Base-by-base conservation (phyloP, 1,140 invertebrate genomes). In the Episyrphus balteatus region DNA sequence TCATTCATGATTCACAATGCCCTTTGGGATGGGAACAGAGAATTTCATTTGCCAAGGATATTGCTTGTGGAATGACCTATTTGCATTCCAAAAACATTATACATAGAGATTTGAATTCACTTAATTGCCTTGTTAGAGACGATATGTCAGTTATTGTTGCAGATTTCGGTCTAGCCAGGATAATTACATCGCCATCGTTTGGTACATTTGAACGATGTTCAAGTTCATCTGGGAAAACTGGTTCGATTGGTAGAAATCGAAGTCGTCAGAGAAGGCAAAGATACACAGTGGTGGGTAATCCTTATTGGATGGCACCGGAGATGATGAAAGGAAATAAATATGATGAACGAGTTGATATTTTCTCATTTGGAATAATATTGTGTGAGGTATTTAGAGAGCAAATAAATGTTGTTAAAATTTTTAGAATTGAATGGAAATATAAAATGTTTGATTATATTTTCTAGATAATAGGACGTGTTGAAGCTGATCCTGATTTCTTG, bases 281-380 rank as follows among this genome's bases (percentile, higher is more conserved):
- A 3, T 77, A 77, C 50, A 77, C 75, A 3, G 66, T 92, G 17
- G 89, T 96, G 1, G 92, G 92, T 0, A 94, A 93, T 73, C 92
- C 92, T 7, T 96, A 94, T 66, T 97, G 91, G 92, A 98, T 97
- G 92, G 92, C 93, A 0, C 94, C 94, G 6, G 94, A 98, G 70
- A 95, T 95, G 84, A 91, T 98, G 81, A 90, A 88, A 66, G 92
- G 91, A 19, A 84, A 92, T 52, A 88, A 89, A 55, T 98, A 98
- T 66, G 89, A 97, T 68, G 92, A 97, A 67, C 92, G 95, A 72
- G 92, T 96, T 13, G 94, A 98, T 68, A 83, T 98, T 47, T 98
- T 97, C 69, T 96, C 92, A 26, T 96, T 92, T 72, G 93, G 94
- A 6, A 95, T 98, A 41, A 86, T 98, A 47, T 71, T 96, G 6